Percentiles rank a stretch among this genome's conserved stretches.
Conservation (phyloP, 2,797 vertebrate species). For the Anisognathus igniventris region DNA sequence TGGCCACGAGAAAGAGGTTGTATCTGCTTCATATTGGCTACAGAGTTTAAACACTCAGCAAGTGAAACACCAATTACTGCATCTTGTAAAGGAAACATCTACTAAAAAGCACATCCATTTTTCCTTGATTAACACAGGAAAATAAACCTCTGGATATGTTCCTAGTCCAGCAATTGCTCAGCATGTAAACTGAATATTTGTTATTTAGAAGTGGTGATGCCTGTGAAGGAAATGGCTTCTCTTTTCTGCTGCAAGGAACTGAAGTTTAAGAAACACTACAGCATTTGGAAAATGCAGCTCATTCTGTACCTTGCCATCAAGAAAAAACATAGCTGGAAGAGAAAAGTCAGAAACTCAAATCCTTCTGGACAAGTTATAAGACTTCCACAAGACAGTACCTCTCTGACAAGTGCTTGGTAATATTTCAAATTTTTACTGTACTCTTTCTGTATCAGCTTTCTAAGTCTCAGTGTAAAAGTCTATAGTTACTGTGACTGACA, state of each 20-base stretch:
- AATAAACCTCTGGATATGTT: conserved; percentile 31
- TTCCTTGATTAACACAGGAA: conserved; percentile 37
- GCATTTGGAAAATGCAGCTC: not conserved
- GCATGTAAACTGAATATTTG: not conserved
- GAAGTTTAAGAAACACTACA: not conserved
- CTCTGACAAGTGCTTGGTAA: not conserved
- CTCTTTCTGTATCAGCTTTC: not conserved
- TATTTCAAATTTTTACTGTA: not conserved
- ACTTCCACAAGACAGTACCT: not conserved
- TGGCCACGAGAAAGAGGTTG: conserved; percentile 50
- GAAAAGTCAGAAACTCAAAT: not conserved
- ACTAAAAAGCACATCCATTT: conserved; percentile 24
- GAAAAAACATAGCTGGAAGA: not conserved
- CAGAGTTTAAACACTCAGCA: conserved; percentile 63
- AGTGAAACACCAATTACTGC: conserved; percentile 54
- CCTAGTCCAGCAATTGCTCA: not conserved
- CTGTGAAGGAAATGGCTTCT: not conserved
- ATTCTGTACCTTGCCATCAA: not conserved
- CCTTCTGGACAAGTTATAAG: not conserved
- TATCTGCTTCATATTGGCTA: conserved; percentile 48
- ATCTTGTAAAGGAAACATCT: conserved; percentile 32
- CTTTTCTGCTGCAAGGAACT: not conserved
- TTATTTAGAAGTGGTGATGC: not conserved
- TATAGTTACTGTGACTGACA: not conserved
- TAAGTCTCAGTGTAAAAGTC: not conserved